Evolutionary conservation across 2,113 vertebrate genomes (phyloP), one percentile per base, ranked within the genome.

Genomic region (Thalassoma bifasciatum): DNA sequence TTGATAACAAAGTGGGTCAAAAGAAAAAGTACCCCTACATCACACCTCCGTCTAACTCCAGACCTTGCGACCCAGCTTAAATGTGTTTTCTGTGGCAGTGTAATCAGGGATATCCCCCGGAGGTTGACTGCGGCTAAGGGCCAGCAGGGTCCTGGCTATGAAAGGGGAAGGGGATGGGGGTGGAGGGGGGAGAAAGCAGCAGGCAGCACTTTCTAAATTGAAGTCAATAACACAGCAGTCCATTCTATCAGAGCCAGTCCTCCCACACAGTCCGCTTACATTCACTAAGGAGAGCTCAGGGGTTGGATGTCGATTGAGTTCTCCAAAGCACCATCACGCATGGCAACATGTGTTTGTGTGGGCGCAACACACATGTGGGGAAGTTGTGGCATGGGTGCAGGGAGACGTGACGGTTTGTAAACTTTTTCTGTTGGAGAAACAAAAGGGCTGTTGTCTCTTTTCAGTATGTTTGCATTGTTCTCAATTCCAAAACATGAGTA

Each of bases 201-300:
- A 75, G 63, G 84, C 86, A 92, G 89, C 87, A 90, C 88, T 92
- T 93, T 93, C 86, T 87, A 88, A 92, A 92, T 92, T 91, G 85
- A 91, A 92, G 90, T 94, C 92, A 90, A 89, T 93, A 93, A 93
- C 87, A 79, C 81, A 86, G 84, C 70, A 63, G 84, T 82, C 75
- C 60, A 66, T 91, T 91, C 82, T 87, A 79, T 84, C 79, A 79
- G 78, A 82, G 79, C 68, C 19, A 42, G 82, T 83, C 89, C 85
- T 88, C 86, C 90, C 86, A 89, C 87, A 67, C 86, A 76, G 78
- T 58, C 67, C 47, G 67, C 83, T 86, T 80, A 54, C 66, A 72
- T 76, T 81, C 73, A 46, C 82, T 63, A 69, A 89, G 86, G 77
- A 85, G 75, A 79, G 79, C 79, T 14, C 54, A 66, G 74, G 86